Base-by-base conservation (phyloP, 2,888 invertebrate genomes). In the Gortyna flavago region DNA sequence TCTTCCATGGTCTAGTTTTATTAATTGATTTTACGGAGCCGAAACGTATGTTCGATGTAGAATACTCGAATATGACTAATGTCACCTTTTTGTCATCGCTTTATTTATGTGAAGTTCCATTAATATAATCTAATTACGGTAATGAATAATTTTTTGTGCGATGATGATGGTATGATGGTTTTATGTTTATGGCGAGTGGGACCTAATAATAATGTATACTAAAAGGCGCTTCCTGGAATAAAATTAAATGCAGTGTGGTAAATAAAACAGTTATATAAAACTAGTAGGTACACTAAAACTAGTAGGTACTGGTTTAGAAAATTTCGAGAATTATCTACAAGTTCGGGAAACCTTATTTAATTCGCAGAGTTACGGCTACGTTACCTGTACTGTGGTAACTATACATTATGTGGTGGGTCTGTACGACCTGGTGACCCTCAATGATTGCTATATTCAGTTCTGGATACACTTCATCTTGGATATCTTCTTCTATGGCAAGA, bases 401-500 rank as follows among this genome's bases (percentile, higher is more conserved):
- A 67, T 86, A 1, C 94, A 94, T 77, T 96, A 95, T 71, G 93
- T 94, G 11, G 5, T 94, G 1, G 88, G 89, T 0, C 83, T 95
- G 2, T 96, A 96, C 72, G 94, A 94, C 72, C 71, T 96, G 21
- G 91, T 94, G 0, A 96, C 96, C 0, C 83, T 96, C 9, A 96
- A 96, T 80, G 91, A 95, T 79, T 96, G 96, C 77, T 81, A 64
- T 59, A 3, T 90, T 0, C 81, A 96, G 66, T 93, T 92, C 76
- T 96, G 96, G 96, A n/a, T 94, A 18, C 91, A 95, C 66, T 85
- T 93, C 0, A 6, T 93, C 0, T 92, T 94, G 44, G 96, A 96
- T 75, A 89, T 95, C n/a, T 95, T 88, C 85, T 96, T 96, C 84
- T 95, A 94, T 59, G 5, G 90, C 5, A 94, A 93, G 84, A 87